phyloP scores from a whole-genome alignment of 2,797 vertebrate species.

The Oryzias sinensis region DNA sequence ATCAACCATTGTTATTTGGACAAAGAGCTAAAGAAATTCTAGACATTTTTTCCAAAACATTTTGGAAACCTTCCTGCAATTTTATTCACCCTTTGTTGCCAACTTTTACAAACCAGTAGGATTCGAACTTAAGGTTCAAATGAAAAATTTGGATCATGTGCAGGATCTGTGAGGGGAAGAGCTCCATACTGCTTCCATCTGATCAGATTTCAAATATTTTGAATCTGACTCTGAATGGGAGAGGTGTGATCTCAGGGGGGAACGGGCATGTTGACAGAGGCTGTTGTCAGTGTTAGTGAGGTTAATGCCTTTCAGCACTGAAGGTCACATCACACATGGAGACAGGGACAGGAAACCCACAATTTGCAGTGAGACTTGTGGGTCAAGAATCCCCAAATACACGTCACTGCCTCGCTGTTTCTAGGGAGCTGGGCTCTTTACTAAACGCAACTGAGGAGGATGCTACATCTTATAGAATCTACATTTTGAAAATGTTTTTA shows the following conservation, averaged over 20 bases:
- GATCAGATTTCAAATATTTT: not conserved
- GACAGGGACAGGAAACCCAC: conserved; percentile 13
- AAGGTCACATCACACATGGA: conserved; percentile 39
- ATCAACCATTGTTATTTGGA: too few relatives aligned
- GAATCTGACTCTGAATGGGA: conserved; percentile 11
- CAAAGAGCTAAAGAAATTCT: too few relatives aligned
- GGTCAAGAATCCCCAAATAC: not conserved
- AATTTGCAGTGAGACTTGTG: conserved; percentile 19
- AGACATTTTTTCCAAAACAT: too few relatives aligned
- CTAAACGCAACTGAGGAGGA: too few relatives aligned
- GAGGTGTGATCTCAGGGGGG: conserved; percentile 10
- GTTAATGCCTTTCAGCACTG: conserved; percentile 48
- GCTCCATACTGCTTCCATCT: not conserved
- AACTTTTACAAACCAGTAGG: too few relatives aligned
- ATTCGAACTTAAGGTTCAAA: too few relatives aligned
- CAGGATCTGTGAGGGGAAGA: not conserved
- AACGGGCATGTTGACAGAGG: conserved; percentile 26
- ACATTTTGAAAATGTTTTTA: too few relatives aligned
- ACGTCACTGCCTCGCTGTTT: not conserved
- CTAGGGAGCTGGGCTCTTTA: not conserved
- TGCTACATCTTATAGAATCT: too few relatives aligned
- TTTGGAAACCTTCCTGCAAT: not conserved
- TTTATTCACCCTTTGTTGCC: not conserved
- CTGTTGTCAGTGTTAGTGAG: conserved; percentile 39
- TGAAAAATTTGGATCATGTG: not conserved